These are phyloP conservation scores for Phaenicophaeus curvirostris DNA, from an alignment of 2,797 vertebrate species.

Conservation along the genomic window DNA sequence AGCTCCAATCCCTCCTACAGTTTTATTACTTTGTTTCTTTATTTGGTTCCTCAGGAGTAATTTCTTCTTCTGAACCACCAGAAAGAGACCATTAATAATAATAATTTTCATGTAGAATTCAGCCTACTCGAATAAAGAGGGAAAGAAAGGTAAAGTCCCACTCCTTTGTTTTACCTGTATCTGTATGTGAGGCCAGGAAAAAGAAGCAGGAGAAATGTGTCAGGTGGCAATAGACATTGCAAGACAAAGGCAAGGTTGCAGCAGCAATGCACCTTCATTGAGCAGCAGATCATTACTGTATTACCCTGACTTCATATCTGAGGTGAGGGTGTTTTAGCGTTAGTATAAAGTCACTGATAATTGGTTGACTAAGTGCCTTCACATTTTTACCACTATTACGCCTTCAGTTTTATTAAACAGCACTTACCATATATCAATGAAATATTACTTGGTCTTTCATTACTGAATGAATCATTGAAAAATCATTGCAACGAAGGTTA, in stretches of 20 bases:
- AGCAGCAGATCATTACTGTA: background rate
- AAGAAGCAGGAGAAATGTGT: background rate
- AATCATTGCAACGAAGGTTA: slow-evolving; percentile 72
- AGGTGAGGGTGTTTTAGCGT: slow-evolving; percentile 54
- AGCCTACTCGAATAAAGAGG: background rate
- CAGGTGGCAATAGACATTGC: background rate
- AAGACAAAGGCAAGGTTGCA: background rate
- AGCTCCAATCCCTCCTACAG: background rate
- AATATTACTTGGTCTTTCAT: slow-evolving; percentile 83
- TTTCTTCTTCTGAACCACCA: background rate
- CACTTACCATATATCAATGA: slow-evolving; percentile 79
- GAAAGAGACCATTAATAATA: background rate
- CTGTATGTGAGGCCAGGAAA: background rate
- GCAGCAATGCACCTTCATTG: background rate
- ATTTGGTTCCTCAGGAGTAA: background rate
- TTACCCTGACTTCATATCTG: slow-evolving; percentile 35
- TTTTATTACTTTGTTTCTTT: background rate
- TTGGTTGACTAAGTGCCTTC: slow-evolving; percentile 72
- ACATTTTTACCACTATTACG: slow-evolving; percentile 73
- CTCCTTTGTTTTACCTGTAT: background rate
- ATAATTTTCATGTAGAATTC: background rate
- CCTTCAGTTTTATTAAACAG: slow-evolving; percentile 78
- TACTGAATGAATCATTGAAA: slow-evolving; percentile 76
- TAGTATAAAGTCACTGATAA: slow-evolving; percentile 68
- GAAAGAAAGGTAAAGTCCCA: background rate